Base-by-base conservation (phyloP, 2,113 vertebrate species). In the Gracilinanus agilis region DNA sequence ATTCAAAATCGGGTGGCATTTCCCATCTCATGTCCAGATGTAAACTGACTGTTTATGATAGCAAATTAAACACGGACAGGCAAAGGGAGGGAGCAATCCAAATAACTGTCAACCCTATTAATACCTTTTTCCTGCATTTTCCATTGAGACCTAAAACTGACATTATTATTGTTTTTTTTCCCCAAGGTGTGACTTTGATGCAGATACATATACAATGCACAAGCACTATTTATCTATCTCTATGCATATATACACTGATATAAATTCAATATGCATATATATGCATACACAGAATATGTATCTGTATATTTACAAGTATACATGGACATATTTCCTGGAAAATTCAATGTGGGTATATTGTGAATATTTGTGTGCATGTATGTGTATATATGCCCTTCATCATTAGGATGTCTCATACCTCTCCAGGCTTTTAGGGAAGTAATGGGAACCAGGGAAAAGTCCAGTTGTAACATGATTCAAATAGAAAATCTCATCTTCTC, bases 1-100 rank as follows among this genome's bases (percentile, higher is more conserved):
- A 96, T 97, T 98, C 93, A 97, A 97, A 97, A 93, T 40, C 67
- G 58, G 55, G 44, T 97, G 96, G 92, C 96, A 96, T 95, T 97
- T 97, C 94, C 58, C 96, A 95, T 92, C 95, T 96, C 90, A 49
- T 89, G 90, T 94, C 92, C 96, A 98, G 96, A 98, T 96, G 88
- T 54, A 98, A 98, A 96, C 88, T 96, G 93, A 97, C 55, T 96
- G 90, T 93, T 97, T 88, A 61, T 94, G 90, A 97, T 49, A 97
- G 23, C 27, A 97, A 97, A 97, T 98, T 97, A 97, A 96, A 97
- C 34, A 95, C 0, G 1, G n/a, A 53, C 88, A 95, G 93, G 25
- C 5, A 91, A 96, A 94, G 90, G 9, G 0, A 16, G 0, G 16
- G 0, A 2, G 3, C 6, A 89, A 67, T 12, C 13, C 94, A 92